Base-by-base conservation (phyloP, 1,140 invertebrate species). In the Himalopsyche phryganea region DNA sequence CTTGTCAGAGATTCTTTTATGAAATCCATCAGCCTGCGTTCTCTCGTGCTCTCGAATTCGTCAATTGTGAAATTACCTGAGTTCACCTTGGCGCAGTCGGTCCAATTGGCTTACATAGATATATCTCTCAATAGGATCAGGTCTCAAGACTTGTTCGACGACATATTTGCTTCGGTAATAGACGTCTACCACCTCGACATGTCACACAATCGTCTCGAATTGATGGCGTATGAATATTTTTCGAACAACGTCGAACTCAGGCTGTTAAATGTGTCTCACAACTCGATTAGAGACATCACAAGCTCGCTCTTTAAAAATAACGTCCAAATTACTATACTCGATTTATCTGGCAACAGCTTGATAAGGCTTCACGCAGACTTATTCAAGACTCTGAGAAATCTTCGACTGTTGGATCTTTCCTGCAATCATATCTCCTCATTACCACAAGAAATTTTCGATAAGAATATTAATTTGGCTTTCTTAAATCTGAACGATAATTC, bases 161-260 rank as follows among this genome's bases (percentile, higher is more conserved):
- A 28, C 23, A 28, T 28, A 9, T 28, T 28, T 28, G 9, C 3
- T 28, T 28, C 23, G 3, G 23, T 9, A 9, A 9, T 3, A 5
- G 23, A 3, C 23, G 3, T 28, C 4, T 9, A 28, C 4, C 11
- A 41, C 11, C 11, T 60, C 35, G 35, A 53, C 45, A 14, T 60
- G 35, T 53, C 50, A n/a, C 15, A 48, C 35, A 60, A 60, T 38
- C 17, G 14, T 10, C n/a, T 60, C 4, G 19, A 15, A 6, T 7
- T 13, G 18, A 17, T 18, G 36, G 18, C 42, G 17, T 14, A 10
- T 23, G n/a, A 15, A 9, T 19, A 18, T 60, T 52, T 32, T 40
- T 5, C 36, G 2, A 20, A 17, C 15, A 48, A 47, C 23, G 6
- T 6, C 2, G 38, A 46, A 3, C 32, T 60, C 3, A 33, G 7